These are phyloP conservation scores for Aphodius sticticus DNA, from an alignment of 2,888 invertebrate genomes.

Conservation along the genomic window DNA sequence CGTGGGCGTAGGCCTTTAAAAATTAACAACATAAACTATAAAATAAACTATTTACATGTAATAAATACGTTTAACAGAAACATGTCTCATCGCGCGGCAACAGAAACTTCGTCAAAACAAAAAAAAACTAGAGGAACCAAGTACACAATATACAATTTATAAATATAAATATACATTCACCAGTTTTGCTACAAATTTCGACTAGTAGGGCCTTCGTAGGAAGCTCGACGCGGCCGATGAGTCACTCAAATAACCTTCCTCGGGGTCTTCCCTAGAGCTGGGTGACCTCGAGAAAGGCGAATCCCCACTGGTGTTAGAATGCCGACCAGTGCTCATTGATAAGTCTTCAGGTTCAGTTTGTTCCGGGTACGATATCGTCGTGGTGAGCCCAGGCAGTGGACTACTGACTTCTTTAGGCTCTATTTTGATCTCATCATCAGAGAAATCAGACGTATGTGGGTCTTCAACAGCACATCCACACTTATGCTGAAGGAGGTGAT, in stretches of 20 bases:
- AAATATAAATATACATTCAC: background rate
- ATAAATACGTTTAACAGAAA: background rate
- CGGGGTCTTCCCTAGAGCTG: constrained; percentile 58
- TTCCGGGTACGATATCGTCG: constrained; percentile 68
- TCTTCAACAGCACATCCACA: constrained; percentile 65
- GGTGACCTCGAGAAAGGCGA: constrained; percentile 58
- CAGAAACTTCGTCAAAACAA: background rate
- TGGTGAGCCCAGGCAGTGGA: constrained; percentile 58
- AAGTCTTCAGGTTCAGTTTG: constrained; percentile 94
- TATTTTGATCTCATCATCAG: constrained; percentile 45
- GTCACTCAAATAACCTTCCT: constrained; percentile 56
- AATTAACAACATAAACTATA: background rate
- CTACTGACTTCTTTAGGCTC: constrained; percentile 62
- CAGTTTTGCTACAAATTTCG: background rate
- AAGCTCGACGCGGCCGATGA: background rate
- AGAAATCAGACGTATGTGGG: constrained; percentile 47
- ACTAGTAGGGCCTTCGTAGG: background rate
- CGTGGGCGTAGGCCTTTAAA: background rate
- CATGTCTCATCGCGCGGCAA: no score
- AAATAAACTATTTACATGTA: background rate
- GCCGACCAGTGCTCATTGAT: constrained; percentile 71
- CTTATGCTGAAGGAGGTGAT: constrained; percentile 86
- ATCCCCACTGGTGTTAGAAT: constrained; percentile 62
- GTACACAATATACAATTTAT: background rate
- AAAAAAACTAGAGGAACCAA: background rate